These are phyloP conservation scores for Plusia festucae DNA, from an alignment of 2,888 invertebrate genomes.

Conservation along the genomic window DNA sequence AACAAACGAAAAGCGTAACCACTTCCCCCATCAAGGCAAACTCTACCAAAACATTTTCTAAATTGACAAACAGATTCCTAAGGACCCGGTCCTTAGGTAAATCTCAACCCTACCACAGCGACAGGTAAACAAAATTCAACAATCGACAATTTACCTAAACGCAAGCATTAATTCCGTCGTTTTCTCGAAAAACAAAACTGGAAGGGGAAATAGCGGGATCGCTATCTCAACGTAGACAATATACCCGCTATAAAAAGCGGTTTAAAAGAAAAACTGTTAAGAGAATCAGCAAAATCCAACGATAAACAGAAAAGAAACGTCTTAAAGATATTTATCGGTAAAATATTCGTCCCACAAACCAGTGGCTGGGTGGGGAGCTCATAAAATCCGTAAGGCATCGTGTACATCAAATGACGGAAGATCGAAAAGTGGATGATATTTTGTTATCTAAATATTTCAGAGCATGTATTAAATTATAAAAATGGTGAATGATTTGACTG, in stretches of 20 bases:
- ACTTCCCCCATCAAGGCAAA: background rate
- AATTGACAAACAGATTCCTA: constrained; percentile 4
- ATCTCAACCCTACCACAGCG: background rate
- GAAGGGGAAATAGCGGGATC: constrained; percentile 19
- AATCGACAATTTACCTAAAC: constrained; percentile 53
- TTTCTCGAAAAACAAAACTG: constrained; percentile 40
- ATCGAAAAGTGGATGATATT: constrained; percentile 10
- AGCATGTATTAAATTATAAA: background rate
- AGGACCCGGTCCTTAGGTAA: constrained; percentile 1
- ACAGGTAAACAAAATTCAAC: constrained; percentile 25
- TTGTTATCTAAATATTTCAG: background rate
- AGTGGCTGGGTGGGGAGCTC: constrained; percentile 71
- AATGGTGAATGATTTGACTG: background rate
- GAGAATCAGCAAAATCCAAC: constrained; percentile 84
- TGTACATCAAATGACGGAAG: constrained; percentile 15
- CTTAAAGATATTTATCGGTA: constrained; percentile 85
- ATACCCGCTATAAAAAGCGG: constrained; percentile 69
- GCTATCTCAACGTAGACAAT: constrained; percentile 59
- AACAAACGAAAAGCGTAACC: background rate
- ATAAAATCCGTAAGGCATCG: constrained; percentile 69
- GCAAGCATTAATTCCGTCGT: constrained; percentile 46
- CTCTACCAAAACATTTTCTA: background rate
- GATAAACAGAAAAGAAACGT: constrained; percentile 84
- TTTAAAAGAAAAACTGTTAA: constrained; percentile 82
- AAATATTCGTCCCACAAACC: constrained; percentile 80